These are phyloP conservation scores for Neodiprion fabricii DNA, from an alignment of 1,140 invertebrate genomes.

Conservation along the genomic window DNA sequence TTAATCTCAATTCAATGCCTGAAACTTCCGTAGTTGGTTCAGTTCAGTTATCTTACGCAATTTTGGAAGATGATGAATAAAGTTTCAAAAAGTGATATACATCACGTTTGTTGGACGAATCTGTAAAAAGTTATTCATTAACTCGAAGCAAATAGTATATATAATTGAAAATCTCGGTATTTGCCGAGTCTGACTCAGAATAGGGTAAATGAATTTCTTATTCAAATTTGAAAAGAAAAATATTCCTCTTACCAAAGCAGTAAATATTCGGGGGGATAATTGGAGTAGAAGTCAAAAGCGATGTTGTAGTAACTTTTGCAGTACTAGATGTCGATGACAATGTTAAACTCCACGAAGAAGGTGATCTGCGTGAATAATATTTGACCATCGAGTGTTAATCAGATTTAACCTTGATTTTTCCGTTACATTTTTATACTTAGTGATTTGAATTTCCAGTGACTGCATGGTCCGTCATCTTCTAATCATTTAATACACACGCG, in stretches of 20 bases:
- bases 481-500: no score
- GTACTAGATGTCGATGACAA: neutral
- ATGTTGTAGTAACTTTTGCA: neutral
- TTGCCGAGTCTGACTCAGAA: neutral
- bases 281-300: neutral
- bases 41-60: neutral
- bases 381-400: no score
- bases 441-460: no score
- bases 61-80: neutral
- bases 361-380: neutral
- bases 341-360: neutral
- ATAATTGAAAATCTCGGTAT: no score
- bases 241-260: neutral
- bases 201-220: neutral
- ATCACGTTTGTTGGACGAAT: neutral
- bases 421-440: no score
- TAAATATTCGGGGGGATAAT: neutral
- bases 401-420: no score
- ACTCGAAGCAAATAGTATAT: no score
- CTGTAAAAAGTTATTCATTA: neutral
- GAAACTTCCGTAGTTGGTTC: no score
- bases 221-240: neutral
- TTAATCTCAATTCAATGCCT: no score
- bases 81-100: neutral
- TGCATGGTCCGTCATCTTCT: no score